Evolutionary conservation across 2,888 invertebrate species (phyloP).

Genomic region (Alitta virens): DNA sequence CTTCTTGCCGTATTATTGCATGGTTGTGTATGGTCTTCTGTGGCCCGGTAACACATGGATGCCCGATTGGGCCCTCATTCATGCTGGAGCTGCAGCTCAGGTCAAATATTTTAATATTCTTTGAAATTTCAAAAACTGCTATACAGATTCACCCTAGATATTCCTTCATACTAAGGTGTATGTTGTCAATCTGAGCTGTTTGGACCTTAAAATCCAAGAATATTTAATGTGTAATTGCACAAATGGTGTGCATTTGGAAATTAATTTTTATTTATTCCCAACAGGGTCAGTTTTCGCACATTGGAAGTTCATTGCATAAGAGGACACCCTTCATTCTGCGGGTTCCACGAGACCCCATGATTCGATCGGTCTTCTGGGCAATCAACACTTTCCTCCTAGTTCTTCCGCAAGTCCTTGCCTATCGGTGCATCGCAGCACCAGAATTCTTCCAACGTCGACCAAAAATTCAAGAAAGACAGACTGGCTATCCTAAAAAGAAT

Average conservation of each 20-base stretch:
- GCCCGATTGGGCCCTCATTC: slow-evolving; percentile 43
- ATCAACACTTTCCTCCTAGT: slow-evolving; percentile 39
- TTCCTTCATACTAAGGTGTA: too few species aligned
- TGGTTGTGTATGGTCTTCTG: slow-evolving; percentile 39
- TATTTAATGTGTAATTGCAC: too few species aligned
- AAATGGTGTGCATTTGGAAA: too few species aligned
- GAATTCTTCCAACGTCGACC: slow-evolving; percentile 6
- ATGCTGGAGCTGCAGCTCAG: slow-evolving; percentile 49
- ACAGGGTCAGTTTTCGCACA: slow-evolving; percentile 42
- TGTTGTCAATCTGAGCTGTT: too few species aligned
- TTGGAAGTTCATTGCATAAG: slow-evolving; percentile 36
- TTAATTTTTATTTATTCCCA: slow-evolving; percentile 7
- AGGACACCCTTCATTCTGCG: slow-evolving; percentile 32
- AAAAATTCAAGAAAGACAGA: too few species aligned
- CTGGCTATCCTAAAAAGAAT: too few species aligned
- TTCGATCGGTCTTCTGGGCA: slow-evolving; percentile 35
- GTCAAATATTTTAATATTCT: slow-evolving; percentile 32
- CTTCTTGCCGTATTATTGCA: slow-evolving; percentile 44
- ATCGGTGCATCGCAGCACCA: slow-evolving; percentile 25
- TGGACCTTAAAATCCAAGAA: too few species aligned
- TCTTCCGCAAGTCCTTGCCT: slow-evolving; percentile 42
- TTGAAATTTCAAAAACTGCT: too few species aligned
- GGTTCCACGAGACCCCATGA: slow-evolving; percentile 27
- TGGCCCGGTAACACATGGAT: slow-evolving; percentile 39
- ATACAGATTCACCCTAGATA: too few species aligned